Conservation (phyloP, 2,113 vertebrate genomes). For the Etheostoma spectabile region DNA sequence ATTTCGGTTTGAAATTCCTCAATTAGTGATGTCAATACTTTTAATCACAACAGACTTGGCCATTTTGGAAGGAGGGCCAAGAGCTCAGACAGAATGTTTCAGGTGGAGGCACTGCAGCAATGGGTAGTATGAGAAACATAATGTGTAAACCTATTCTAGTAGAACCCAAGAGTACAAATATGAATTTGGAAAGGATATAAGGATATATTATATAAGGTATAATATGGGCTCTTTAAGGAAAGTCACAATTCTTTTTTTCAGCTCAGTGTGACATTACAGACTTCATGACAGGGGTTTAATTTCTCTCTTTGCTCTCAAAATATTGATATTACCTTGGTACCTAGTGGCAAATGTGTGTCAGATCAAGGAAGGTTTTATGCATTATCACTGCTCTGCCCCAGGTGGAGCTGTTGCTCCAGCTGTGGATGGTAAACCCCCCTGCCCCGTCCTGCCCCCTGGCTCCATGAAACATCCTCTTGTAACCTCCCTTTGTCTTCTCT, state of each 20-base stretch:
- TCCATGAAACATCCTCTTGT: conserved; percentile 3
- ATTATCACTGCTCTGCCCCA: conserved; percentile 67
- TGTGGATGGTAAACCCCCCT: conserved; percentile 35
- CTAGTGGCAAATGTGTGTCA: neutral
- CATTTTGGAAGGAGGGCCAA: no score
- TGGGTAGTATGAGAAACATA: no score
- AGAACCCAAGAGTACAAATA: no score
- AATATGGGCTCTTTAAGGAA: neutral
- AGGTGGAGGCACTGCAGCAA: no score
- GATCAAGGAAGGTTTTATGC: conserved; percentile 7
- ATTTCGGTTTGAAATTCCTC: no score
- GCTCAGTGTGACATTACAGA: neutral
- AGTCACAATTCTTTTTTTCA: neutral
- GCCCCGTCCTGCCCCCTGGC: conserved; percentile 20
- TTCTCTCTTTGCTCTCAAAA: neutral
- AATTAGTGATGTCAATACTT: no score
- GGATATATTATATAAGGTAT: no score
- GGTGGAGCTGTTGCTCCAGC: conserved; percentile 79
- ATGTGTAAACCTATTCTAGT: no score
- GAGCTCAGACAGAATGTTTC: no score
- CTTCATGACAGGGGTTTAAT: neutral
- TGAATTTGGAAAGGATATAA: no score
- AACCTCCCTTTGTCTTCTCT: neutral
- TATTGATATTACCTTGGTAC: neutral
- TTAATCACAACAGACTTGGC: no score